Evolutionary conservation across 2,797 vertebrate species (phyloP).

Genomic region (Hephaestus fuliginosus): DNA sequence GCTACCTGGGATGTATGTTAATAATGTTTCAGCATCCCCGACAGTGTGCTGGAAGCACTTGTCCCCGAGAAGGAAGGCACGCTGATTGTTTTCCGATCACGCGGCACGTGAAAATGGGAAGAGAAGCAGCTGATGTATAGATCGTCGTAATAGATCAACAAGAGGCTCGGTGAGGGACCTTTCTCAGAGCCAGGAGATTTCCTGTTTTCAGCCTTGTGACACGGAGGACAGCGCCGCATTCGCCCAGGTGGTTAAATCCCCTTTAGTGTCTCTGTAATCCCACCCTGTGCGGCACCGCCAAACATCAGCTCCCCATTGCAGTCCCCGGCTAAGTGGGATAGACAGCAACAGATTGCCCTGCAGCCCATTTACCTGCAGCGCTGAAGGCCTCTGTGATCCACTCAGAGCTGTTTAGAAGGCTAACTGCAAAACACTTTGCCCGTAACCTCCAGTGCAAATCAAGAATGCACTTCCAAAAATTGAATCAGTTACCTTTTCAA

Average conservation of each 20-base stretch:
- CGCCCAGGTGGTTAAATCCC: constrained; percentile 27
- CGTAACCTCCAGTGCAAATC: constrained; percentile 39
- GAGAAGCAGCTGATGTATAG: constrained; percentile 1
- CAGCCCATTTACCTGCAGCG: constrained; percentile 73
- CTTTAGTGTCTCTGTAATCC: constrained; percentile 58
- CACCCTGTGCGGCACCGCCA: constrained; percentile 44
- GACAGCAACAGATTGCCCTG: constrained; percentile 82
- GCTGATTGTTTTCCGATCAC: constrained; percentile 45
- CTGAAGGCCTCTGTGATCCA: constrained; percentile 70
- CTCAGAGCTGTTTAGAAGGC: constrained; percentile 66
- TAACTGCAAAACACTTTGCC: constrained; percentile 50
- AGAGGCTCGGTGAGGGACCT: constrained; percentile 4
- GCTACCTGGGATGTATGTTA: constrained; percentile 40
- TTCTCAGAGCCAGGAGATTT: constrained; percentile 16
- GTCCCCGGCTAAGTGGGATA: constrained; percentile 69
- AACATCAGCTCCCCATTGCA: constrained; percentile 50
- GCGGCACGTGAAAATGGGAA: constrained; percentile 20
- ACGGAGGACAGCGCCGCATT: constrained; percentile 30
- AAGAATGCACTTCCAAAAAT: constrained; percentile 37
- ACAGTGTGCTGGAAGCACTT: constrained; percentile 29
- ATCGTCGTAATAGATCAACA: constrained; percentile 38
- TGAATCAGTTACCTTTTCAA: constrained; percentile 51
- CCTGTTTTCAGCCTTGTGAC: constrained; percentile 36
- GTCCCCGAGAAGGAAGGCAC: constrained; percentile 7
- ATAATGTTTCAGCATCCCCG: constrained; percentile 42